A percentile compares a stretch with the other conserved stretches of the same genome.
Evolutionary conservation across 2,797 vertebrate genomes (phyloP).

Genomic region (Xyrichtys novacula): DNA sequence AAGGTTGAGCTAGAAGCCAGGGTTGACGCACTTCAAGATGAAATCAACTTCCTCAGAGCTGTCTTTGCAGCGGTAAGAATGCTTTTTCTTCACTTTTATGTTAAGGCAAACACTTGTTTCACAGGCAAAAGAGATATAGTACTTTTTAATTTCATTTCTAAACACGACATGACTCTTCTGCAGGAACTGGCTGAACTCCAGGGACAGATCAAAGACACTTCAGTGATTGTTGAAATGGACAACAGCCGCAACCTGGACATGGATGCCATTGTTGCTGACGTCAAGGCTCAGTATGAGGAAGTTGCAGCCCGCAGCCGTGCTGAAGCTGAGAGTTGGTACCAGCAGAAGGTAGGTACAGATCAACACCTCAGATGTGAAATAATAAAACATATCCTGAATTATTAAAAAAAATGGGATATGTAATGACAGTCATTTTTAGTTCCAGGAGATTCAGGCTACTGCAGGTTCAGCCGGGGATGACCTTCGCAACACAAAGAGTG

Average conservation of each 20-base stretch:
- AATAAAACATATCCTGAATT: background rate
- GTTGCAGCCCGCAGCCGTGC: conserved; percentile 86
- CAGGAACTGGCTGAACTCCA: conserved; percentile 91
- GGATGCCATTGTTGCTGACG: conserved; percentile 89
- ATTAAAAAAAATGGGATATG: background rate
- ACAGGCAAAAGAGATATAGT: background rate
- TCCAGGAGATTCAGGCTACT: conserved; percentile 73
- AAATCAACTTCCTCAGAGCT: conserved; percentile 91
- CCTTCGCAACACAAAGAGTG: conserved; percentile 85
- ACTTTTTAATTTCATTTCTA: background rate
- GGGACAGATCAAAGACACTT: conserved; percentile 90
- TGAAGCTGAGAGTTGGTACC: conserved; percentile 91
- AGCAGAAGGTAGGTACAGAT: conserved; percentile 71
- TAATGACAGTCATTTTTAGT: conserved; percentile 59
- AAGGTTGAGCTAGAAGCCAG: conserved; percentile 92
- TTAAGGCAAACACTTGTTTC: background rate
- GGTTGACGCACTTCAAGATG: conserved; percentile 88
- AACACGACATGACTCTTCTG: background rate
- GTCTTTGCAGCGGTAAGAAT: conserved; percentile 88
- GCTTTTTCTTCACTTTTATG: background rate
- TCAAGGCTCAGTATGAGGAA: conserved; percentile 90
- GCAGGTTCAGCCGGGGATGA: conserved; percentile 72
- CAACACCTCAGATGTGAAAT: background rate
- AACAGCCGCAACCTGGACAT: conserved; percentile 90
- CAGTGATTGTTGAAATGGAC: conserved; percentile 91